Evolutionary conservation across 30 jellyfish, hydroid and myxozoan species (phyloP), one percentile per base, ranked within the genome.

Genomic region (Aurelia sp.): DNA sequence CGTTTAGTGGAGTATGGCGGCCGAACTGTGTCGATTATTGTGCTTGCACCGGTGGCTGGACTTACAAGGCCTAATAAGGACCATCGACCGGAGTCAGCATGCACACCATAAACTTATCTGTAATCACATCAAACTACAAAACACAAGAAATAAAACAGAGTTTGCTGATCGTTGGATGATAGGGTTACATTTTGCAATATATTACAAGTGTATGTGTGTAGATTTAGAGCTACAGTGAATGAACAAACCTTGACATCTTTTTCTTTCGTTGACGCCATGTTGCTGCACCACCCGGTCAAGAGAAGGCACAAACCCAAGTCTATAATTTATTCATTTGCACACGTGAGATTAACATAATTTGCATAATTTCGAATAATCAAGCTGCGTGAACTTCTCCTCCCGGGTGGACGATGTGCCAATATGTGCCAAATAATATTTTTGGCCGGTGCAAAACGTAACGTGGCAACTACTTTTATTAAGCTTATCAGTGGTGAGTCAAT

Each of bases 241-340:
- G 87, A 84, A 84, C 93, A 84, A 84, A 84, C 93, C 93, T 84
- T 68, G 51, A 53, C 86, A 51, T 47, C 81, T 22, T 58, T 60
- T 23, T 13, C 81, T 27, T 47, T 71, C 9, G 86, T 60, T 13
- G 87, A 84, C 93, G 93, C 93, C 93, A 84, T 84, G 55, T 84
- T 84, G 27, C 81, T 60, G 93, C 79, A 71, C 76, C 93, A 71
- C 93, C 93, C 93, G 93, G 86, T 84, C 84, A 84, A 73, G 82
- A 82, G 93, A 66, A 84, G 66, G 93, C 87, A 84, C 86, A 84
- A 84, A 63, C 87, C 35, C 59, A 60, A 73, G 74, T 62, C 76
- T 72, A 84, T 84, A 84, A 84, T 71, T 84, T 84, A 84, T 84
- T 84, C 93, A 84, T 77, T 55, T 71, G 30, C 73, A 84, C 93